Percentiles rank a stretch among this genome's conserved stretches.
These are phyloP conservation scores for Miltochrista miniata DNA, from an alignment of 2,888 invertebrate species.

Conservation along the genomic window DNA sequence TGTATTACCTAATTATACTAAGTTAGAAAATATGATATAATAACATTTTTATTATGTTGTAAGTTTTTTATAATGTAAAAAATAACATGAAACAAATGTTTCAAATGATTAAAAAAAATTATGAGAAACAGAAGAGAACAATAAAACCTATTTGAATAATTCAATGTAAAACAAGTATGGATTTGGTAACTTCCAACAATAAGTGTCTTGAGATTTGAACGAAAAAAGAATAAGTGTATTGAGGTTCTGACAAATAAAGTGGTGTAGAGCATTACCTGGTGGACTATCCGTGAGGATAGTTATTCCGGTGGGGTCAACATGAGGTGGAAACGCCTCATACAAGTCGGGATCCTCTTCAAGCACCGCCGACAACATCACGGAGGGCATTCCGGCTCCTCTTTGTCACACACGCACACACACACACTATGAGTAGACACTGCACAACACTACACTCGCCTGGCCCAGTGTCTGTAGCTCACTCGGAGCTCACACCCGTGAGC, in stretches of 20 bases:
- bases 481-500: conserved; percentile 70
- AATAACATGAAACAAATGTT: no score
- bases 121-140: no score
- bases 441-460: conserved; percentile 70
- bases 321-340: conserved; percentile 91
- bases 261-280: conserved; percentile 61
- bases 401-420: conserved; percentile 48
- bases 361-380: conserved; percentile 89
- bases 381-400: conserved; percentile 76
- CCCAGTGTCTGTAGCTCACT: conserved; percentile 57
- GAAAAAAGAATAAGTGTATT: no score
- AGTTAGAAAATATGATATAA: no score
- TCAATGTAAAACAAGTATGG: neutral
- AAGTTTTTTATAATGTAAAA: no score
- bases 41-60: no score
- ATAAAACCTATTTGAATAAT: neutral
- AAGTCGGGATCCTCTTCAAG: conserved; percentile 90
- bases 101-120: no score
- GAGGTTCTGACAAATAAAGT: no score
- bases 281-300: conserved; percentile 87
- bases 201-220: no score
- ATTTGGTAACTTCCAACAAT: no score
- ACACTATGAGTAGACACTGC: conserved; percentile 70
- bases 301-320: conserved; percentile 92
- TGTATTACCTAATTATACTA: no score